A percentile compares a stretch with the other conserved stretches of the same genome.
phyloP scores from a whole-genome alignment of 2,797 vertebrate species.

The Chiloscyllium punctatum region DNA sequence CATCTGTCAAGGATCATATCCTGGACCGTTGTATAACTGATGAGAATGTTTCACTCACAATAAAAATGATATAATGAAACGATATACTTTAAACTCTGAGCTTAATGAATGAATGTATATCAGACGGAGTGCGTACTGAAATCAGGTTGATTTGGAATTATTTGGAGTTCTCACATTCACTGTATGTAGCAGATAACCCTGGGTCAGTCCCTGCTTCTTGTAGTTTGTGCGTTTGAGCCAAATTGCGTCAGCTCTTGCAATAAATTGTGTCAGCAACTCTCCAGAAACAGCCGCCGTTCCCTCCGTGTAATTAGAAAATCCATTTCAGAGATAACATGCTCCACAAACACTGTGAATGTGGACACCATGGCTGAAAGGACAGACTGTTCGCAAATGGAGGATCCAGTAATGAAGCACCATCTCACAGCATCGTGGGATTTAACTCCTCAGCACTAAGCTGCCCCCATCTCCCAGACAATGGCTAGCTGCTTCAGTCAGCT shows the following conservation, averaged over 20 bases:
- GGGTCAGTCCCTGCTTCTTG: not conserved
- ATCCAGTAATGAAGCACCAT: too few species aligned
- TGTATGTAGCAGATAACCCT: not conserved
- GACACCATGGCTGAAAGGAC: not conserved
- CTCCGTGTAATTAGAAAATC: not conserved
- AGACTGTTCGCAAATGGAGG: not conserved
- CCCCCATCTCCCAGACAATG: not conserved
- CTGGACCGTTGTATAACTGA: too few species aligned
- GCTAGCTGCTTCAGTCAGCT: not conserved
- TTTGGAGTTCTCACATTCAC: not conserved
- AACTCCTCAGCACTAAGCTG: too few species aligned
- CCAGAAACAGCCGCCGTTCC: not conserved
- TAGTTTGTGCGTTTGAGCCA: not conserved
- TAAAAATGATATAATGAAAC: not conserved
- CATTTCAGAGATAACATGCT: not conserved
- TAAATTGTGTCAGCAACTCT: not conserved
- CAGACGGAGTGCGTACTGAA: not conserved
- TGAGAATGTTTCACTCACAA: not conserved
- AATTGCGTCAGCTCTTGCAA: not conserved
- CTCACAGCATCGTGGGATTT: not conserved
- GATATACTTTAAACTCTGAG: not conserved
- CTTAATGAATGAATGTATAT: not conserved
- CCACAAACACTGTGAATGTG: not conserved
- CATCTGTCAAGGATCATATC: not conserved
- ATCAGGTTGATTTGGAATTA: not conserved